phyloP scores from a whole-genome alignment of 2,888 invertebrate genomes.

The Exephanes ischioxanthus region DNA sequence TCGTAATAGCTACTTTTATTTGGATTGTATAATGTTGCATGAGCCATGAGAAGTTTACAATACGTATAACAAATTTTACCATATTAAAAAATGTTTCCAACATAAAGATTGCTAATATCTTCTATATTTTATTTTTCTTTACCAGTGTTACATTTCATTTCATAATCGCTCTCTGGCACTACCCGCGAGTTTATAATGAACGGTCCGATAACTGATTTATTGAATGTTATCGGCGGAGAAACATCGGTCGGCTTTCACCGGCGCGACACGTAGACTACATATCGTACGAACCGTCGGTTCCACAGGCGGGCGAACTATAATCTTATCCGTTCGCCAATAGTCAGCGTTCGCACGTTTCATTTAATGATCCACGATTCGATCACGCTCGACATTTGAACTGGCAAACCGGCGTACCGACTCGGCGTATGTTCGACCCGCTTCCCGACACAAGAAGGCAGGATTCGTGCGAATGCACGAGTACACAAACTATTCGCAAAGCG shows the following conservation, averaged over 20 bases:
- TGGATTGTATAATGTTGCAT: no score
- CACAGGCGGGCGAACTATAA: background rate
- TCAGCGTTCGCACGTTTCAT: constrained; percentile 29
- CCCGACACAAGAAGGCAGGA: background rate
- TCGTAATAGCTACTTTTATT: no score
- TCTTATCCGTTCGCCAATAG: constrained; percentile 6
- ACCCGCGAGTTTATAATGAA: constrained; percentile 12
- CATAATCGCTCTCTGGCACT: constrained; percentile 8
- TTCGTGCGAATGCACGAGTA: background rate
- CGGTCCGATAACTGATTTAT: constrained; percentile 34
- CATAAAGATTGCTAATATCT: no score
- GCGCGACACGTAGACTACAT: background rate
- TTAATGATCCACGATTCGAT: constrained; percentile 42
- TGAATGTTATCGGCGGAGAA: constrained; percentile 10
- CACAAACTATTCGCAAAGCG: constrained; percentile 16
- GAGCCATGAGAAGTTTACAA: no score
- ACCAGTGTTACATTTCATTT: background rate
- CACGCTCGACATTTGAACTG: constrained; percentile 58
- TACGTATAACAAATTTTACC: no score
- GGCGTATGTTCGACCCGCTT: background rate
- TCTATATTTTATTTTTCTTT: no score
- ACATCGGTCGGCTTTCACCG: constrained; percentile 27
- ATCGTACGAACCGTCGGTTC: background rate
- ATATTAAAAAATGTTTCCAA: no score
- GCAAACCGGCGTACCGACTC: background rate